Conservation (phyloP, 2,113 vertebrate genomes). For the Aldabrachelys gigantea region DNA sequence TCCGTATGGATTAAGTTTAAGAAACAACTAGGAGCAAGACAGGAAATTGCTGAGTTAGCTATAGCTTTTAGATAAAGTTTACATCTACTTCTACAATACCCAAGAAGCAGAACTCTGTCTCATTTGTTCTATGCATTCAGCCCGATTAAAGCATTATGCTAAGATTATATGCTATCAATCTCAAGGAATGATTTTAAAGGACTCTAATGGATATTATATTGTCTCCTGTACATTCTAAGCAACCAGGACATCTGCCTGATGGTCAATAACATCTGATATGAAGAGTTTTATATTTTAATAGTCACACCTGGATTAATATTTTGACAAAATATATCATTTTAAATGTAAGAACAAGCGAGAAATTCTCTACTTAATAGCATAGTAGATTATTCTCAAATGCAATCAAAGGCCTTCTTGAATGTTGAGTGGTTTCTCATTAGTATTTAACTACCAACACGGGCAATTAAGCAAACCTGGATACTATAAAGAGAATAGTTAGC, state of each 20-base stretch:
- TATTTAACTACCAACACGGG: conserved; percentile 9
- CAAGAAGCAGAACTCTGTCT: not conserved
- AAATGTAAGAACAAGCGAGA: conserved; percentile 12
- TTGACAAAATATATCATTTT: conserved; percentile 26
- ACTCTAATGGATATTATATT: not conserved
- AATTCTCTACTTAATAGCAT: conserved; percentile 19
- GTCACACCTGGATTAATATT: conserved; percentile 44
- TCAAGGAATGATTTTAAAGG: conserved; percentile 16
- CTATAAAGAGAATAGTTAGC: not conserved
- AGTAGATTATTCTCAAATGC: not conserved
- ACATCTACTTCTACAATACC: not conserved
- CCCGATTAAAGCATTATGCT: not conserved
- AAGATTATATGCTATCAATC: not conserved
- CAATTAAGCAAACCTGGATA: conserved; percentile 27
- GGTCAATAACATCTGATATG: conserved; percentile 4
- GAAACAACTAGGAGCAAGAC: not conserved
- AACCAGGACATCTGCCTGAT: conserved; percentile 22
- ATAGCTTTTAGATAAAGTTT: not conserved
- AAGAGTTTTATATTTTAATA: conserved; percentile 13
- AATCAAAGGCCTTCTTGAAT: not conserved
- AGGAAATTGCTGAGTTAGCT: not conserved
- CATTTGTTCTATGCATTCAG: not conserved
- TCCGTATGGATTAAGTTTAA: not conserved
- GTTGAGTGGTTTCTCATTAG: not conserved
- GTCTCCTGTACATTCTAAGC: not conserved